Conservation (phyloP, 2,113 vertebrate species). For the Thamnophis sirtalis region DNA sequence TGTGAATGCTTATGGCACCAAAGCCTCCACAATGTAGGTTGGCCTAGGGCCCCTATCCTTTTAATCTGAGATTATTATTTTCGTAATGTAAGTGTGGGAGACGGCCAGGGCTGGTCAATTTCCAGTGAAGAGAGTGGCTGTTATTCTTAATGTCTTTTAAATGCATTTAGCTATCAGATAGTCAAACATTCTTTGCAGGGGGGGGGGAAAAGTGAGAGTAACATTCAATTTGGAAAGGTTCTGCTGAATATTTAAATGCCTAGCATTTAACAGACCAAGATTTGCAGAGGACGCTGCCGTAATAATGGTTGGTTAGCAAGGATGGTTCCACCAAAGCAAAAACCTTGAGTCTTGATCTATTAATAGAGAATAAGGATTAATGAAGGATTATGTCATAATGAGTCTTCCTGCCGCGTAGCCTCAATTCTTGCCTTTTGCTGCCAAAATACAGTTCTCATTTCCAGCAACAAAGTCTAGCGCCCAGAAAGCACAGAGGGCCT, state of each 20-base stretch:
- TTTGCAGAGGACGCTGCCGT: conserved; percentile 40
- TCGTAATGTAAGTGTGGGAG: background rate
- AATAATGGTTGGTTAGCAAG: conserved; percentile 53
- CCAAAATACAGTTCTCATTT: conserved; percentile 90
- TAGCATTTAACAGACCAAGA: conserved; percentile 39
- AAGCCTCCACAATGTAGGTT: background rate
- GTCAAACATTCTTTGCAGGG: conserved; percentile 13
- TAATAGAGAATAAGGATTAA: conserved; percentile 83
- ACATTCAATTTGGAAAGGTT: conserved; percentile 22
- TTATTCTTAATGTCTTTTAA: background rate
- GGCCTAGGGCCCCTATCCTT: background rate
- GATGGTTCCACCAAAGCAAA: conserved; percentile 71
- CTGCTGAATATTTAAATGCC: conserved; percentile 27
- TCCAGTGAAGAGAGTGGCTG: background rate
- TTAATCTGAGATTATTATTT: background rate
- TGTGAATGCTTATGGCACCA: background rate
- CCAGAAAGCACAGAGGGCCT: conserved; percentile 78
- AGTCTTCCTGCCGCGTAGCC: conserved; percentile 75
- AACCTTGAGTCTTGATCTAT: conserved; percentile 76
- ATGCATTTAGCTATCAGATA: background rate
- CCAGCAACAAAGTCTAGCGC: conserved; percentile 88
- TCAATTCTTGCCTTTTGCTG: conserved; percentile 75
- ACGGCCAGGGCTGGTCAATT: background rate
- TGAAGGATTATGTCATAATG: conserved; percentile 87
- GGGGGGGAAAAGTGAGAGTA: background rate